Evolutionary conservation across 2,113 vertebrate genomes (phyloP).

Genomic region (Dipodomys ordii): DNA sequence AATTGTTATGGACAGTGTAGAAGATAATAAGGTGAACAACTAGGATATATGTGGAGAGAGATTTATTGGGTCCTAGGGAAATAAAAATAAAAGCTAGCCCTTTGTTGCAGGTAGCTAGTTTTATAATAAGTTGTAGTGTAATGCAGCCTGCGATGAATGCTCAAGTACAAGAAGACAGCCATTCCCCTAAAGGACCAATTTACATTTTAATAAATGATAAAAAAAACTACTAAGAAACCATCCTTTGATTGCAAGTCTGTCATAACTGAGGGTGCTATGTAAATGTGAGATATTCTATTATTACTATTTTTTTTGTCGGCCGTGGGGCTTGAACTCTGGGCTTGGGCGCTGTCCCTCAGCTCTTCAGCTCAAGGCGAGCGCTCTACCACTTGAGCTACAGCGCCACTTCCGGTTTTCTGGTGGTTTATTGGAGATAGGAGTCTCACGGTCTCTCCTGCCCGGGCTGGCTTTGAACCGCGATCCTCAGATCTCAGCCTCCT

Average conservation of each 20-base stretch:
- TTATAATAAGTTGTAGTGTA: conserved; percentile 40
- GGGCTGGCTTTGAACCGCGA: too few species aligned
- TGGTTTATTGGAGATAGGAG: too few species aligned
- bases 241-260: neutral
- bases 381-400: too few species aligned
- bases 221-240: neutral
- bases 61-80: conserved; percentile 8
- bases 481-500: too few species aligned
- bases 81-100: conserved; percentile 48
- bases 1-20: neutral
- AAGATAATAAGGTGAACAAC: conserved; percentile 17
- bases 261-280: neutral
- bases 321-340: too few species aligned
- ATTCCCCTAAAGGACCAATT: neutral
- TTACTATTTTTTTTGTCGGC: too few species aligned
- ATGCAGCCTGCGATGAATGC: neutral
- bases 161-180: neutral
- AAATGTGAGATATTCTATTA: neutral
- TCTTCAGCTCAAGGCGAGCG: too few species aligned
- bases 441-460: too few species aligned
- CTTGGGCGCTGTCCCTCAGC: too few species aligned
- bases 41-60: conserved; percentile 16
- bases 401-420: too few species aligned
- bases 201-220: neutral
- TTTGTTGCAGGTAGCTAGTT: neutral